Conservation (phyloP, 2,888 invertebrate genomes). For the Ptilodon capucinus region DNA sequence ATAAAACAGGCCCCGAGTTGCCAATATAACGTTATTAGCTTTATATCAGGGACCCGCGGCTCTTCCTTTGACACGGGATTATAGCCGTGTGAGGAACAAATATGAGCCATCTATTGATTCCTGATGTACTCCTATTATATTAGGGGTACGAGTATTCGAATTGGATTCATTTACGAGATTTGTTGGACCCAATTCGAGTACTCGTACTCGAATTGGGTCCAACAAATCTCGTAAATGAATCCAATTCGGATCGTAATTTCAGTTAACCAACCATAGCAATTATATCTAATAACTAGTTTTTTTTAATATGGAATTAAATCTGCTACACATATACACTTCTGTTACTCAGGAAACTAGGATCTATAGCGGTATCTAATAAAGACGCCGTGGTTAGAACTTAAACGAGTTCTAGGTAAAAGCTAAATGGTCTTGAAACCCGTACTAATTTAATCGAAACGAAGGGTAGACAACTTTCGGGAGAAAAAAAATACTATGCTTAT, state of each 20-base stretch:
- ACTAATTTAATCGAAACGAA: too few relatives aligned
- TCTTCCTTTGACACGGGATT: slow-evolving; percentile 46
- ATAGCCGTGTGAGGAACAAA: slow-evolving; percentile 37
- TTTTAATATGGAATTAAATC: too few relatives aligned
- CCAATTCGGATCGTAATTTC: slow-evolving; percentile 1
- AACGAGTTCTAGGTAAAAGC: too few relatives aligned
- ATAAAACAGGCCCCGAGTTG: slow-evolving; percentile 34
- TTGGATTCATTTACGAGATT: slow-evolving; percentile 13
- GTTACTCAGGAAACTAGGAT: too few relatives aligned
- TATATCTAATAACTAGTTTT: neutral
- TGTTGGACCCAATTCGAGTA: slow-evolving; percentile 1
- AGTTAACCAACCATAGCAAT: neutral
- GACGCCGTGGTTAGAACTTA: too few relatives aligned
- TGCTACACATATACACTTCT: too few relatives aligned
- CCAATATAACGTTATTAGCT: slow-evolving; percentile 43
- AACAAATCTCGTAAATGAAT: slow-evolving; percentile 12
- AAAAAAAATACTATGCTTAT: too few relatives aligned
- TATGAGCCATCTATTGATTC: slow-evolving; percentile 48
- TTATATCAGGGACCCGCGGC: slow-evolving; percentile 38
- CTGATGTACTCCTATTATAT: slow-evolving; percentile 25
- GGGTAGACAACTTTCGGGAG: too few relatives aligned
- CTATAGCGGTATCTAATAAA: too few relatives aligned
- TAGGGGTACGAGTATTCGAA: slow-evolving; percentile 10
- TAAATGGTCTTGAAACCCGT: too few relatives aligned
- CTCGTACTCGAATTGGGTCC: too few relatives aligned